Conservation (phyloP, 2,797 vertebrate genomes). For the Tinamus major region DNA sequence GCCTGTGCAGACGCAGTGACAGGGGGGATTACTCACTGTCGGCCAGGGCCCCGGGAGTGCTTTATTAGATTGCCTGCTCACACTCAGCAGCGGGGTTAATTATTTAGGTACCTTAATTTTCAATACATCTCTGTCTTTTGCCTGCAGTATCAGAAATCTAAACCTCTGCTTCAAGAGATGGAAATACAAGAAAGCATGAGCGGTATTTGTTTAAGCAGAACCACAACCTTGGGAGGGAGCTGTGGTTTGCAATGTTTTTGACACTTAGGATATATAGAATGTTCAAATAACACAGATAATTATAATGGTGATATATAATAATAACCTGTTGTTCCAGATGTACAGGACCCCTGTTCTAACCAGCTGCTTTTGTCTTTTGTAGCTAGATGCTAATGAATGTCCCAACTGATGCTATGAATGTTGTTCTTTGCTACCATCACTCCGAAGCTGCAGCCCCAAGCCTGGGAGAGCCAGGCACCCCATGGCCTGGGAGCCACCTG, state of each 20-base stretch:
- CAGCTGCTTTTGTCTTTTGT: conserved; percentile 47
- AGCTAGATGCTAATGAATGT: conserved; percentile 32
- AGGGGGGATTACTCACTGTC: not conserved
- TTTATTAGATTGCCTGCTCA: conserved; percentile 49
- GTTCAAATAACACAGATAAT: not conserved
- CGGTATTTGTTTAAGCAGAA: conserved; percentile 30
- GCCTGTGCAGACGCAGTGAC: not conserved
- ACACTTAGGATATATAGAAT: not conserved
- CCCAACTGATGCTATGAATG: not conserved
- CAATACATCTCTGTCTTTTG: conserved; percentile 21
- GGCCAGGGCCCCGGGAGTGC: not conserved
- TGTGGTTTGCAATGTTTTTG: not conserved
- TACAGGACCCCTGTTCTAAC: not conserved
- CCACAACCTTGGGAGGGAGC: not conserved
- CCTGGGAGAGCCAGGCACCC: too few species aligned
- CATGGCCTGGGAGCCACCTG: not conserved
- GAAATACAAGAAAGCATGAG: not conserved
- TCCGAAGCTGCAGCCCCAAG: not conserved
- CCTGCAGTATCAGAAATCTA: conserved; percentile 23
- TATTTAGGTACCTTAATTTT: conserved; percentile 68
- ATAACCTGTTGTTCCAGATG: not conserved
- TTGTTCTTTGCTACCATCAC: not conserved
- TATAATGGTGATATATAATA: not conserved
- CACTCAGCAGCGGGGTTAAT: conserved; percentile 63
- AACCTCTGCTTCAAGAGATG: not conserved